Evolutionary conservation across 2,797 vertebrate species (phyloP).

Genomic region (Taenioides sp.): DNA sequence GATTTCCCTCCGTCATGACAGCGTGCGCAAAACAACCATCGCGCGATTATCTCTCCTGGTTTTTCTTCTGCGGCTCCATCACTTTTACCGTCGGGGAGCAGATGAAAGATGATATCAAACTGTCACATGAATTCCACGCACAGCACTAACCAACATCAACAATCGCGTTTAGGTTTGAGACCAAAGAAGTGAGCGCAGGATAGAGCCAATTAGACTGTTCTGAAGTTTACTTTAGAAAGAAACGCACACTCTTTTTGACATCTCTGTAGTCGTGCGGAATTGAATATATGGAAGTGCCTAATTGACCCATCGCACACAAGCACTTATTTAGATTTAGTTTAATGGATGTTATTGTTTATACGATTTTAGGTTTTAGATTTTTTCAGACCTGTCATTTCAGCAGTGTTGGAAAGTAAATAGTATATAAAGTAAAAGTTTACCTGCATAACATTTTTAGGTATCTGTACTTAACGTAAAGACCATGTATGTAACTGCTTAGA

Average conservation of each 20-base stretch:
- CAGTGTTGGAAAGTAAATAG: too few relatives aligned
- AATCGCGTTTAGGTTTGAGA: conserved; percentile 19
- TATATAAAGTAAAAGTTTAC: too few relatives aligned
- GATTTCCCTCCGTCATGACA: conserved; percentile 31
- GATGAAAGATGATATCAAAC: conserved; percentile 12
- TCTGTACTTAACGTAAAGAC: too few relatives aligned
- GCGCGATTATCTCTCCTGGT: conserved; percentile 21
- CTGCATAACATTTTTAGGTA: too few relatives aligned
- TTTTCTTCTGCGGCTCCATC: conserved; percentile 4
- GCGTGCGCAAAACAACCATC: conserved; percentile 16
- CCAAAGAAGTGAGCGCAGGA: conserved; percentile 10
- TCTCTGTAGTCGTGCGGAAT: not conserved
- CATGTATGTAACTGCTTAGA: too few relatives aligned
- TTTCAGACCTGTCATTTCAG: too few relatives aligned
- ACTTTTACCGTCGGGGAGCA: conserved; percentile 13
- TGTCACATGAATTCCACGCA: conserved; percentile 1
- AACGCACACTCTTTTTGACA: not conserved
- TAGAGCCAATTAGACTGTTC: not conserved
- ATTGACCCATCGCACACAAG: not conserved
- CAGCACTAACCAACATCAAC: conserved; percentile 4
- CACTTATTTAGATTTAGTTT: not conserved
- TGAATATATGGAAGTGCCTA: not conserved
- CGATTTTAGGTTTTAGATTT: too few relatives aligned
- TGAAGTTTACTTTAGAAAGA: conserved; percentile 11
- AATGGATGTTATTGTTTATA: too few relatives aligned